Base-by-base conservation (phyloP, 2,888 invertebrate species). In the Hipparchia sbordonii region DNA sequence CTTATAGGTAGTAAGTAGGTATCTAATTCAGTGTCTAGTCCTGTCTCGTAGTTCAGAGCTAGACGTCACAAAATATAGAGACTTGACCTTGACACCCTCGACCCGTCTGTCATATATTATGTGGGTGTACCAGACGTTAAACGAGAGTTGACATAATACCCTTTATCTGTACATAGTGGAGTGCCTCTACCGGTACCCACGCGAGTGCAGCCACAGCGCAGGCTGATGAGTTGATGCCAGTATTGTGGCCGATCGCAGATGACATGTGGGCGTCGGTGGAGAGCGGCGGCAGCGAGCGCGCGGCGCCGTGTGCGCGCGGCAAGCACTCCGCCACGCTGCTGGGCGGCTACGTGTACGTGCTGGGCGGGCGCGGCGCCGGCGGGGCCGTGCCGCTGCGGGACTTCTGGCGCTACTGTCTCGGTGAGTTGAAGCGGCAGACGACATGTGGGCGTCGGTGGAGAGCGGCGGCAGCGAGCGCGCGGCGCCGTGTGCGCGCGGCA, bases 331-430 rank as follows among this genome's bases (percentile, higher is more conserved):
- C 97, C 75, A 97, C 97, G 79, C 91, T 96, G 78, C 95, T 96
- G 78, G 96, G 95, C 63, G 96, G 96, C n/a, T 94, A 95, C 87
- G 95, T 98, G 76, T 98, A 97, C 88, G 95, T 98, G 78, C 94
- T 97, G 78, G 98, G 97, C 12, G 98, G 98, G n/a, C 94, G 97
- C 66, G 97, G 97, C 85, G 96, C 97, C 33, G 97, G 97, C 85
- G 95, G 97, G 51, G 96, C 96, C 82, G 93, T 97, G 79, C 97
- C 97, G 4, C 95, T 97, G 74, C 95, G 96, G 86, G 98, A 98
- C 90, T 95, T 98, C 84, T 98, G 98, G 98, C 95, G 96, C 81
- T 97, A 97, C 84, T 95, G 96, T 81, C 94, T 97, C 65, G 95
- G 97, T 97, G 82, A 94, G 86, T 67, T 56, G 13, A 5, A 2